These are phyloP conservation scores for Agrochola litura DNA, from an alignment of 2,888 invertebrate species.

Conservation along the genomic window DNA sequence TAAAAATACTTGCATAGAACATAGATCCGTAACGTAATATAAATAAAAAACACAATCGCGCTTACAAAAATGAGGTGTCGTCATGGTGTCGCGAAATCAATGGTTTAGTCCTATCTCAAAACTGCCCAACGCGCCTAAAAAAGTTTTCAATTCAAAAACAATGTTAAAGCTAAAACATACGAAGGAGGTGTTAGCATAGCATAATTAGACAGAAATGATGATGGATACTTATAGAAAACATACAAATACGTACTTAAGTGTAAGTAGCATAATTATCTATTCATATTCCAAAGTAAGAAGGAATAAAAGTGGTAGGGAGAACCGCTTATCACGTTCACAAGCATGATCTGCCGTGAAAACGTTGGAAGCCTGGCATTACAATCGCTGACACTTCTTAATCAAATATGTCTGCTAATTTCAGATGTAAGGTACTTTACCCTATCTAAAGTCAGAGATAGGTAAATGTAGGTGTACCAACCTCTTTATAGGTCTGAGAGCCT, in stretches of 20 bases:
- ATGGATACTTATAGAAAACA: slow-evolving; percentile 2
- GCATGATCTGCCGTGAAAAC: slow-evolving; percentile 23
- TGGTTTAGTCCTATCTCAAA: too few relatives aligned
- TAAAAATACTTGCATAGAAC: too few relatives aligned
- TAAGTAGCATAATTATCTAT: neutral
- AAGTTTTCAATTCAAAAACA: too few relatives aligned
- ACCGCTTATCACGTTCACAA: slow-evolving; percentile 8
- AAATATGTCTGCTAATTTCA: neutral
- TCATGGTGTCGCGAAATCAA: too few relatives aligned
- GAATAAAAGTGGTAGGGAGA: slow-evolving; percentile 10
- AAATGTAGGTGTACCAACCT: too few relatives aligned
- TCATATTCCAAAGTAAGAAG: neutral
- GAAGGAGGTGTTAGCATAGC: neutral
- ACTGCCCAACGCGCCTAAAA: too few relatives aligned
- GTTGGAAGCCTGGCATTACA: slow-evolving; percentile 7
- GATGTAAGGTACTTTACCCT: neutral
- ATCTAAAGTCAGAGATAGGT: neutral
- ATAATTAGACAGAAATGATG: neutral
- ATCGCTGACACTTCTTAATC: neutral
- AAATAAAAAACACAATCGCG: too few relatives aligned
- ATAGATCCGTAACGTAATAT: too few relatives aligned
- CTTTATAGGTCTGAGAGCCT: neutral
- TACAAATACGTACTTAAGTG: slow-evolving; percentile 5
- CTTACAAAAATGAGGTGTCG: too few relatives aligned
- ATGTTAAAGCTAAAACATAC: neutral